A percentile compares a stretch with the other conserved stretches of the same genome.
Conservation (phyloP, 2,113 vertebrate species). For the Talpa occidentalis region DNA sequence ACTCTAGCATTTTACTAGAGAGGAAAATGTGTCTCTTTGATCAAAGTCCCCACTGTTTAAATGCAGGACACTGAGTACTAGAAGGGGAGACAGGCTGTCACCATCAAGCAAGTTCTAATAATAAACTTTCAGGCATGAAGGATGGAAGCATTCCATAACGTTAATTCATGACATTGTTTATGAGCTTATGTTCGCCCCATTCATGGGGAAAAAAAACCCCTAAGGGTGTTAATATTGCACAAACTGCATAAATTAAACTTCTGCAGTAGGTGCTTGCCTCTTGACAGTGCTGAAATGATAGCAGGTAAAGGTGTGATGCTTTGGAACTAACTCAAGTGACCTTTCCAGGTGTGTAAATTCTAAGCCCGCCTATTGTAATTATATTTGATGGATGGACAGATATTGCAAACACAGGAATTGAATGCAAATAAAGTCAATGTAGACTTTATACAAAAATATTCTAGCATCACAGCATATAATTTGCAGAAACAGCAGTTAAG, state of each 20-base stretch:
- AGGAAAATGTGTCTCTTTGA: slow-evolving; percentile 46
- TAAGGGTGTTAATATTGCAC: slow-evolving; percentile 25
- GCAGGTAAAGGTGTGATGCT: slow-evolving; percentile 29
- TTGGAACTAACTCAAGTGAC: not conserved
- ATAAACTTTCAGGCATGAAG: not conserved
- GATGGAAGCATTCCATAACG: not conserved
- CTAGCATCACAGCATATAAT: not conserved
- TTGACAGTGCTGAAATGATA: slow-evolving; percentile 43
- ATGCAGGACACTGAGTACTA: not conserved
- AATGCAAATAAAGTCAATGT: slow-evolving; percentile 10
- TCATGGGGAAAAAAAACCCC: slow-evolving; percentile 4
- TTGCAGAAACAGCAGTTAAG: not conserved
- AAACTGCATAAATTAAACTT: slow-evolving; percentile 35
- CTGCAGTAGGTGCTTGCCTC: not conserved
- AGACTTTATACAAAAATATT: slow-evolving; percentile 38
- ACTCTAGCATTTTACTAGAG: not conserved
- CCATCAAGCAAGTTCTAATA: not conserved
- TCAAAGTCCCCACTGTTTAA: not conserved
- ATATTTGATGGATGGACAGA: slow-evolving; percentile 41
- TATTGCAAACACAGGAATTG: not conserved
- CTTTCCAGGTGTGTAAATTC: slow-evolving; percentile 44
- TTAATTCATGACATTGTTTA: slow-evolving; percentile 27
- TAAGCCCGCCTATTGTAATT: slow-evolving; percentile 49
- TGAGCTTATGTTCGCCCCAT: not conserved
- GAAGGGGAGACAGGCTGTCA: not conserved